Evolutionary conservation across 1,140 invertebrate species (phyloP).

Genomic region (Drosophila truncata): DNA sequence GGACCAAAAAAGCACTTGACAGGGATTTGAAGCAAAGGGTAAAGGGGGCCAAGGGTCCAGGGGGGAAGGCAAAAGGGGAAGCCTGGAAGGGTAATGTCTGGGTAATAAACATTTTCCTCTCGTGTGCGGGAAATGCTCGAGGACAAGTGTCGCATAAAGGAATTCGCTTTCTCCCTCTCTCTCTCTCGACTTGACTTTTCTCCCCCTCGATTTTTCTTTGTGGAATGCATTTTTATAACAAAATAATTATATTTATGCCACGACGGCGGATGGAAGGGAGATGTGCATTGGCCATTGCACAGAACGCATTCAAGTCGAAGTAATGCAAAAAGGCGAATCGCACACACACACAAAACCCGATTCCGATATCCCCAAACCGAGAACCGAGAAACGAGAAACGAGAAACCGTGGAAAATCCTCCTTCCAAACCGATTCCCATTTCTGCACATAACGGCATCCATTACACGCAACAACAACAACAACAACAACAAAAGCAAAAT

Average conservation of each 20-base stretch:
- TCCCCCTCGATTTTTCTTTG: slow-evolving; percentile 13
- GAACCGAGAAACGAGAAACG: not conserved
- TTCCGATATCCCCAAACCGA: slow-evolving; percentile 9
- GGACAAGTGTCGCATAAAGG: slow-evolving; percentile 55
- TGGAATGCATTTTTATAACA: slow-evolving; percentile 77
- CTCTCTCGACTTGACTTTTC: not conserved
- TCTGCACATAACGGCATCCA: slow-evolving; percentile 72
- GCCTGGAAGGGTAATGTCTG: slow-evolving; percentile 21
- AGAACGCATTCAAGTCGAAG: slow-evolving; percentile 64
- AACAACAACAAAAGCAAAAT: slow-evolving; percentile 62
- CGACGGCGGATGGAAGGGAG: slow-evolving; percentile 3
- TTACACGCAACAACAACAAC: slow-evolving; percentile 78
- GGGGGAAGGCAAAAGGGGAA: no score
- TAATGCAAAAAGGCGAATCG: slow-evolving; percentile 61
- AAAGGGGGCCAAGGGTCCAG: no score
- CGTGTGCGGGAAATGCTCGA: slow-evolving; percentile 29
- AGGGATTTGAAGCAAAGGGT: not conserved
- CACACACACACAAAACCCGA: slow-evolving; percentile 15
- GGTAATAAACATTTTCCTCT: slow-evolving; percentile 51
- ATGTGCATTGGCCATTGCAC: slow-evolving; percentile 49
- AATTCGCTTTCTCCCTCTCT: slow-evolving; percentile 2
- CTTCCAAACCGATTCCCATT: slow-evolving; percentile 18
- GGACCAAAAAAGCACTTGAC: slow-evolving; percentile 36
- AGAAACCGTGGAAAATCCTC: slow-evolving; percentile 6
- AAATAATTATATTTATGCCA: slow-evolving; percentile 81